These are phyloP conservation scores for Xenops minutus DNA, from an alignment of 2,797 vertebrate genomes.

Conservation along the genomic window DNA sequence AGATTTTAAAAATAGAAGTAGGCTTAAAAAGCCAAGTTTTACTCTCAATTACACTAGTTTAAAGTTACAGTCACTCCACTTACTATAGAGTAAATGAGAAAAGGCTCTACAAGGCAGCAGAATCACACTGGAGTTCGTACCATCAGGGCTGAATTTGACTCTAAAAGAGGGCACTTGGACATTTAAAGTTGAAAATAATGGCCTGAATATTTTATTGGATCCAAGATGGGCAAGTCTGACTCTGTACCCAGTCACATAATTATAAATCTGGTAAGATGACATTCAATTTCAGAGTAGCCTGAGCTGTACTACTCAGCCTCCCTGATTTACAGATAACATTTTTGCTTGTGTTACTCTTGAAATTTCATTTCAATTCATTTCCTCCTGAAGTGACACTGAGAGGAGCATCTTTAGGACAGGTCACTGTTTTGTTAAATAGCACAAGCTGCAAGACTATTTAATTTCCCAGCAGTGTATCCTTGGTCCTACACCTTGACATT, in stretches of 20 bases:
- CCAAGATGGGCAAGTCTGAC: background rate
- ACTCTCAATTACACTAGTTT: constrained; percentile 24
- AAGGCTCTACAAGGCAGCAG: background rate
- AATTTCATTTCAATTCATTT: background rate
- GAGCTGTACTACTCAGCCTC: background rate
- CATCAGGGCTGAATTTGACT: background rate
- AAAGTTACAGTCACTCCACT: background rate
- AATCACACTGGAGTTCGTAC: background rate
- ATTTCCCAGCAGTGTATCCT: background rate
- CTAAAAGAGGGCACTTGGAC: background rate
- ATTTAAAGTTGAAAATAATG: background rate
- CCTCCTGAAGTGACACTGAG: background rate
- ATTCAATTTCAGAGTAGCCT: background rate
- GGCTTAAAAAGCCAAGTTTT: constrained; percentile 19
- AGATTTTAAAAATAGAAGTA: constrained; percentile 51
- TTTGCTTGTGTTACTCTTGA: background rate
- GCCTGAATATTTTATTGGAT: constrained; percentile 5
- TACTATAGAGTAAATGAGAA: background rate
- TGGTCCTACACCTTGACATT: background rate
- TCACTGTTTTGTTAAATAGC: background rate
- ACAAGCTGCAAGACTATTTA: background rate
- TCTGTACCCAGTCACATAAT: background rate
- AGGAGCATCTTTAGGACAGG: background rate
- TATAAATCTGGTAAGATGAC: background rate
- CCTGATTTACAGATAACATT: background rate